Base-by-base conservation (phyloP, 2,888 invertebrate species). In the Chydorus sphaericus region DNA sequence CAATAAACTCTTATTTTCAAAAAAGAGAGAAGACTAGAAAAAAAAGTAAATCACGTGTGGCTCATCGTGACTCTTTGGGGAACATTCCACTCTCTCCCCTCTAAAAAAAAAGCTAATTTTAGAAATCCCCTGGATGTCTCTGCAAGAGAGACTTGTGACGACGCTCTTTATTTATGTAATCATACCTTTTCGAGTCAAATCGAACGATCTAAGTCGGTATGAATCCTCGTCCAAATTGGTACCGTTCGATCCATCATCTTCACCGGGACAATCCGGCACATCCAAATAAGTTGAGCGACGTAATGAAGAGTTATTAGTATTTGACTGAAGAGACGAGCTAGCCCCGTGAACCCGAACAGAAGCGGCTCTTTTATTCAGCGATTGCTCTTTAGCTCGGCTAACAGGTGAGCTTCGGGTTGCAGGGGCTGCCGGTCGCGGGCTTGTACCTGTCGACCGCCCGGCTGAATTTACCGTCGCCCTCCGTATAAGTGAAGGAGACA, bases 181-280 rank as follows among this genome's bases (percentile, higher is more conserved):
- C 80, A 78, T 78, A 81, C 88, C 88, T 80, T 93, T 93, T 65
- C 85, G 80, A 65, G 91, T 86, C 73, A 84, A 84, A 73, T 88
- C 87, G 76, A 96, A 96, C 63, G 90, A 89, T 65, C 94, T 79
- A 65, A 94, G 80, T 62, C 91, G 78, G 73, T 91, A 90, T 60
- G 85, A 83, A 71, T 90, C 89, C 66, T 88, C 88, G 65, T 88
- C 87, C 55, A 83, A 83, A 60, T 80, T 79, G 23, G 62, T 61
- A 28, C 78, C 75, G 1, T 71, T 23, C 31, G 23, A 33, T 16
- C 44, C 44, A 14, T 39, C 44, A 28, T 39, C 33, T 30, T 36
- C 39, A 18, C 31, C 30, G 14, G 54, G 31, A 29, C 29, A 39
- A 18, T 54, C 48, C 20, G 39, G 39, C 16, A 49, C 16, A 28